phyloP scores from a whole-genome alignment of 1,140 invertebrate species.

The Aphis gossypii region DNA sequence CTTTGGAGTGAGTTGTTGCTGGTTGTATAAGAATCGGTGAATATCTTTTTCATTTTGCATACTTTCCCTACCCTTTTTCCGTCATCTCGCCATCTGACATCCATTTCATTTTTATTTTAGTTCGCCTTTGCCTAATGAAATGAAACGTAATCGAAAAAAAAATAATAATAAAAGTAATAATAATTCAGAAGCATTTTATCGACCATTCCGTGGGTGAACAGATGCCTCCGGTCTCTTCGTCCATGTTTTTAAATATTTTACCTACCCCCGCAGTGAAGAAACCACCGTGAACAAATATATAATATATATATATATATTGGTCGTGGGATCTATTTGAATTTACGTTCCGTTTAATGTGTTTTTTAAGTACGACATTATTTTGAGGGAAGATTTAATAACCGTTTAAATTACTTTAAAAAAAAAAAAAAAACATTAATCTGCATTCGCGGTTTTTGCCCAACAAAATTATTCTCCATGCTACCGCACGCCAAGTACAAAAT shows the following conservation, averaged over 20 bases:
- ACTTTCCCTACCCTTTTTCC: neutral
- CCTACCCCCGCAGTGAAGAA: neutral
- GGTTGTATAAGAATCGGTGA: neutral
- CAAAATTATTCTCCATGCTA: neutral
- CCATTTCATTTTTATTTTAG: neutral
- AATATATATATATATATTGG: neutral
- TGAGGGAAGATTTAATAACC: conserved; percentile 41
- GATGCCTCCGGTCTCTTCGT: neutral
- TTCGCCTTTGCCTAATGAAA: conserved; percentile 6
- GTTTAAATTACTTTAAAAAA: conserved; percentile 16
- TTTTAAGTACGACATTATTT: conserved; percentile 32
- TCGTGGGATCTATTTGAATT: conserved; percentile 14
- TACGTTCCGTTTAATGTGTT: conserved; percentile 36
- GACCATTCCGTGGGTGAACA: conserved; percentile 21
- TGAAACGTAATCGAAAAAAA: conserved; percentile 1
- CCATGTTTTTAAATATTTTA: conserved; percentile 43
- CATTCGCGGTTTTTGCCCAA: neutral
- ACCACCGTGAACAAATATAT: neutral
- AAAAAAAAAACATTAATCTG: conserved; percentile 29
- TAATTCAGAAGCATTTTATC: neutral
- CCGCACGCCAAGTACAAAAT: neutral
- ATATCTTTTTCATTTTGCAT: neutral
- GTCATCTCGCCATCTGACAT: neutral
- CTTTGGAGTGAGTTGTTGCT: conserved; percentile 11
- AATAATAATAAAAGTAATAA: conserved; percentile 14